phyloP scores from a whole-genome alignment of 1,140 invertebrate genomes.

The Helicorthomorpha holstii region DNA sequence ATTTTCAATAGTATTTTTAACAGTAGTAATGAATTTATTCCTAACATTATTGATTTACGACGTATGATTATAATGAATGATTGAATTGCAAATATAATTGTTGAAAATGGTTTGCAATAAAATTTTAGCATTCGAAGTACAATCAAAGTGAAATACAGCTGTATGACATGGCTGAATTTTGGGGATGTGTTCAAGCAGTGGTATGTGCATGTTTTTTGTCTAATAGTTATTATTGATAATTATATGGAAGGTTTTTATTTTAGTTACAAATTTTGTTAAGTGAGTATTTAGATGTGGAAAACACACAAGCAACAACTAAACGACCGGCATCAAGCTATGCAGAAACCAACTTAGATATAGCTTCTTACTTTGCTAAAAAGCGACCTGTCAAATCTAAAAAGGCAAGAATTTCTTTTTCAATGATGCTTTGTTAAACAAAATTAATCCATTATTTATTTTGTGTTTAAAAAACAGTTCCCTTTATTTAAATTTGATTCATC shows the following conservation, averaged over 20 bases:
- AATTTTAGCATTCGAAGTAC: not conserved
- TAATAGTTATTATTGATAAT: conserved; percentile 7
- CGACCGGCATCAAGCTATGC: conserved; percentile 32
- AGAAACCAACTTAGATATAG: conserved; percentile 42
- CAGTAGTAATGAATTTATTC: not conserved
- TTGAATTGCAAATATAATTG: not conserved
- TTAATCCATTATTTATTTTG: not conserved
- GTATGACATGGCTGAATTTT: conserved; percentile 68
- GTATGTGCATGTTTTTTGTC: conserved; percentile 38
- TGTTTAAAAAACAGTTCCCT: conserved; percentile 28
- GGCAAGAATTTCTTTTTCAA: conserved; percentile 12
- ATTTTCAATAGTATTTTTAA: not conserved
- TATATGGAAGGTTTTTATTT: conserved; percentile 15
- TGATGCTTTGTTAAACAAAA: not conserved
- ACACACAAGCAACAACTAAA: conserved; percentile 37
- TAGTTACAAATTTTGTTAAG: conserved; percentile 53
- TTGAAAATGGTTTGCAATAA: not conserved
- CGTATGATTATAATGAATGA: no score
- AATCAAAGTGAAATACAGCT: conserved; percentile 14
- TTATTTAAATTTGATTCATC: conserved; percentile 67
- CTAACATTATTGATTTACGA: no score
- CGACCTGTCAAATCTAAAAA: conserved; percentile 38
- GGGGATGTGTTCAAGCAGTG: conserved; percentile 72
- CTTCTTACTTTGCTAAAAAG: conserved; percentile 43
- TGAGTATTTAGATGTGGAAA: conserved; percentile 68